These are phyloP conservation scores for Echiichthys vipera DNA, from an alignment of 2,797 vertebrate species.

Conservation along the genomic window DNA sequence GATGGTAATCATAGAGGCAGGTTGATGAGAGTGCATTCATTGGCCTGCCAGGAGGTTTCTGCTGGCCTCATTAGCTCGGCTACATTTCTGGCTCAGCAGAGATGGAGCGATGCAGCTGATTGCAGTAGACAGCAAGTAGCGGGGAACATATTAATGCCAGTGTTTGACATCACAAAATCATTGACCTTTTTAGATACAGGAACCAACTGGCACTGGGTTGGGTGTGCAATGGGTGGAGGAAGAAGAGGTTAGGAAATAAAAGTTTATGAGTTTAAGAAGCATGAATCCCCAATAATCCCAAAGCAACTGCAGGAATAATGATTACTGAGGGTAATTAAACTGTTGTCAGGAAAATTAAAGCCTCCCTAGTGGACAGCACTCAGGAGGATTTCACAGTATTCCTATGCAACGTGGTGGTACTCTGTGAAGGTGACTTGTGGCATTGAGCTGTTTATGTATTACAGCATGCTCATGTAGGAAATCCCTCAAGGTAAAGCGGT, in stretches of 20 bases:
- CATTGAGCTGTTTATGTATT: conserved; percentile 18
- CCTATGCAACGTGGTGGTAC: conserved; percentile 26
- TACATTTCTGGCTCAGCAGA: conserved; percentile 52
- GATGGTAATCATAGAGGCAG: conserved; percentile 42
- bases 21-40: conserved; percentile 33
- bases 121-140: conserved; percentile 53
- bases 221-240: neutral
- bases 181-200: conserved; percentile 53
- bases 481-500: neutral
- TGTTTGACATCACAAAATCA: conserved; percentile 52
- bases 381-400: conserved; percentile 27
- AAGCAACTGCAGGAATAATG: conserved; percentile 5
- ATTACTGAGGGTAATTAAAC: conserved; percentile 40
- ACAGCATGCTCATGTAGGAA: too few species aligned
- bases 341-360: conserved; percentile 39
- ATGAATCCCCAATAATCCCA: conserved; percentile 8
- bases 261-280: conserved; percentile 23
- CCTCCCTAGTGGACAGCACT: conserved; percentile 13
- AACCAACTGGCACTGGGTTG: conserved; percentile 10
- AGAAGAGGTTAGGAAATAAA: neutral
- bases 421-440: conserved; percentile 60
- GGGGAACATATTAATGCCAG: conserved; percentile 54
- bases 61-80: conserved; percentile 64
- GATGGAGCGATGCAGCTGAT: conserved; percentile 57
- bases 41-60: conserved; percentile 37